phyloP scores from a whole-genome alignment of 2,888 invertebrate genomes.

The Hydraecia micacea region DNA sequence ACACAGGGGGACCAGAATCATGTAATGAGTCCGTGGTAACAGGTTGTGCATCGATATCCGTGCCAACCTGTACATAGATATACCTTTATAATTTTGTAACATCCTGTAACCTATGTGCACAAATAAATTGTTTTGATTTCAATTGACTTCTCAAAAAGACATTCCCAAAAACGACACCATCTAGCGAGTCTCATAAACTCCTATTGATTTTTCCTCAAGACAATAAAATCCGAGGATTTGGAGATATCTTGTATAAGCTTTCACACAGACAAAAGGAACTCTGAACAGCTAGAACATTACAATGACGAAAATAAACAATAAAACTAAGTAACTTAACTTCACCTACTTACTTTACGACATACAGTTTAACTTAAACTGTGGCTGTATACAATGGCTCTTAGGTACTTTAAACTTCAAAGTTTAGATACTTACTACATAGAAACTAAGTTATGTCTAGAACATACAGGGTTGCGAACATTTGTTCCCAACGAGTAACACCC shows the following conservation, averaged over 20 bases:
- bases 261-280: neutral
- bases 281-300: neutral
- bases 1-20: no score
- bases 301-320: neutral
- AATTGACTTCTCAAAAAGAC: neutral
- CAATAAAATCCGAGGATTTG: neutral
- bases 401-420: conserved; percentile 36
- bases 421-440: conserved; percentile 26
- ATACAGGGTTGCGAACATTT: conserved; percentile 10
- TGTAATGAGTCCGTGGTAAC: no score
- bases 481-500: no score
- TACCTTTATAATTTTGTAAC: neutral
- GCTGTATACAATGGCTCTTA: conserved; percentile 34
- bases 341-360: neutral
- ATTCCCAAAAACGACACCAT: neutral
- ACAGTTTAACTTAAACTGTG: conserved; percentile 9
- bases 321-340: neutral
- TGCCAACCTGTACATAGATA: no score
- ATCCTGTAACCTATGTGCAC: neutral
- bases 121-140: neutral
- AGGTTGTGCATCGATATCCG: no score
- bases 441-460: conserved; percentile 12
- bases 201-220: neutral
- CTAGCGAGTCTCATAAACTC: neutral
- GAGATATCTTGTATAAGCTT: neutral